These are phyloP conservation scores for Sebastes steindachneri DNA, from an alignment of 2,797 vertebrate genomes.

Conservation along the genomic window DNA sequence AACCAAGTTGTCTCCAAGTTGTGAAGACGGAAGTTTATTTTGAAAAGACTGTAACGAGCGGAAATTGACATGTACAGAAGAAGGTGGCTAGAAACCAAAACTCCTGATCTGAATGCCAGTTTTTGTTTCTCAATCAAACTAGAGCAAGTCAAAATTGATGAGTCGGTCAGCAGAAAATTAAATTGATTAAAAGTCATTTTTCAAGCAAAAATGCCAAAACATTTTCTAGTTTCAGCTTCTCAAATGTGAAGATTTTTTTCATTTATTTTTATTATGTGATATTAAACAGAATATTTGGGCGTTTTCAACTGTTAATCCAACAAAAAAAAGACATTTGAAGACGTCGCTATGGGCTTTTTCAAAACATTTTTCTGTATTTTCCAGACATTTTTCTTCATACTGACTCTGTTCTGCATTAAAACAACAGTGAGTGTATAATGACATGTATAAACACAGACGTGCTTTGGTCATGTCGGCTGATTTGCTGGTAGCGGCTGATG, in stretches of 20 bases:
- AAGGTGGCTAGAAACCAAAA: too few species aligned
- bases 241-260: not conserved
- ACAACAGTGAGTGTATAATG: not conserved
- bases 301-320: not conserved
- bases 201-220: not conserved
- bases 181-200: not conserved
- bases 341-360: not conserved
- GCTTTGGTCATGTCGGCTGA: not conserved
- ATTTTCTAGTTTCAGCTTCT: not conserved
- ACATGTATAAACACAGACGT: constrained; percentile 12
- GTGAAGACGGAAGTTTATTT: too few species aligned
- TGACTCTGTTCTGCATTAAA: too few species aligned
- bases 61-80: too few species aligned
- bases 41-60: too few species aligned
- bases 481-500: not conserved
- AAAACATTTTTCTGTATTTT: not conserved
- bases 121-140: not conserved
- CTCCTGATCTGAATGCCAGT: too few species aligned
- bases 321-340: not conserved
- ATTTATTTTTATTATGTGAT: not conserved
- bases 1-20: too few species aligned
- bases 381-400: not conserved
- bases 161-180: too few species aligned
- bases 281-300: too few species aligned
- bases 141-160: not conserved